phyloP scores from a whole-genome alignment of 2,113 vertebrate genomes.

The Tinamus guttatus region DNA sequence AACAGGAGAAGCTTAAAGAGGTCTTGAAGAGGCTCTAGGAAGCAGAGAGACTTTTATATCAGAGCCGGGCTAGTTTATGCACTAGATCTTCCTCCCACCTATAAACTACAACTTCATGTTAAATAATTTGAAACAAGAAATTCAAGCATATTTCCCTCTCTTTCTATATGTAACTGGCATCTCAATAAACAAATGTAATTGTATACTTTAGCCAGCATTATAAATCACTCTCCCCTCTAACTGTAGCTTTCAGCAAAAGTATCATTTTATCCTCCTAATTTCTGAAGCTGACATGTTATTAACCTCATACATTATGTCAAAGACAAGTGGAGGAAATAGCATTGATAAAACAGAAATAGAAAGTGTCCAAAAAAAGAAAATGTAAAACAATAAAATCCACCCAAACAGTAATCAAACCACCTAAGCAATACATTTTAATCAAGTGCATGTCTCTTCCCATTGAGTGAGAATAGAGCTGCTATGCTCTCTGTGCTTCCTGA shows the following conservation, averaged over 20 bases:
- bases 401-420: constrained; percentile 52
- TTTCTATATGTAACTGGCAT: background rate
- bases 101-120: background rate
- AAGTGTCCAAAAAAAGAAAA: constrained; percentile 37
- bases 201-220: constrained; percentile 1
- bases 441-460: constrained; percentile 46
- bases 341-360: constrained; percentile 57
- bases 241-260: background rate
- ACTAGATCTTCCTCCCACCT: background rate
- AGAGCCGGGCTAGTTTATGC: background rate
- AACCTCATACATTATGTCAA: constrained; percentile 21
- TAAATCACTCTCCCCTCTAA: constrained; percentile 26
- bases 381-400: constrained; percentile 44
- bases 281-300: constrained; percentile 44
- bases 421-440: constrained; percentile 70
- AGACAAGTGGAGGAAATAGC: constrained; percentile 37
- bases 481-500: background rate
- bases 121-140: constrained; percentile 23
- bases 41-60: background rate
- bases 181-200: constrained; percentile 48
- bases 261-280: constrained; percentile 30
- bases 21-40: background rate
- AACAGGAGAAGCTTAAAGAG: constrained; percentile 3
- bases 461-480: constrained; percentile 27
- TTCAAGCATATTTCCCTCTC: background rate